Evolutionary conservation across 2,888 invertebrate species (phyloP).

Genomic region (Thymelicus sylvestris): DNA sequence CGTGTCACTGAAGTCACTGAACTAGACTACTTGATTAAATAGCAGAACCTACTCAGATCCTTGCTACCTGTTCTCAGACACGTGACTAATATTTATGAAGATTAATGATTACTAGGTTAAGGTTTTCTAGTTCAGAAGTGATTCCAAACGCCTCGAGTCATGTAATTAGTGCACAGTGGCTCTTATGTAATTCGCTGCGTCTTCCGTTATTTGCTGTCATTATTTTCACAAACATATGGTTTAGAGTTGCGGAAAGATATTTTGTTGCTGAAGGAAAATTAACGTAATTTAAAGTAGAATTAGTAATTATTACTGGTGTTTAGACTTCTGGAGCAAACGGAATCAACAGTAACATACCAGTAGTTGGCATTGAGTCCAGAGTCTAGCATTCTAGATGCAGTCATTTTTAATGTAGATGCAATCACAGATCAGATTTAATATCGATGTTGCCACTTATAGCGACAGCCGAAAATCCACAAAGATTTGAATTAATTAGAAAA

Average conservation of each 20-base stretch:
- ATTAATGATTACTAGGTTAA: slow-evolving; percentile 62
- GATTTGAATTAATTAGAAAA: too few species aligned
- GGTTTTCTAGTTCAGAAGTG: slow-evolving; percentile 53
- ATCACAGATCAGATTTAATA: too few species aligned
- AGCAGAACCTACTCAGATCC: slow-evolving; percentile 45
- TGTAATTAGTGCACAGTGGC: slow-evolving; percentile 42
- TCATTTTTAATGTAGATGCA: too few species aligned
- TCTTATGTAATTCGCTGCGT: slow-evolving; percentile 29
- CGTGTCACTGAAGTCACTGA: not conserved
- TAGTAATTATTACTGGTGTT: not conserved
- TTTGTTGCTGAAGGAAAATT: slow-evolving; percentile 4
- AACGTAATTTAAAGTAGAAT: slow-evolving; percentile 13
- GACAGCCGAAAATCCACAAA: too few species aligned
- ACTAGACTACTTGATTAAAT: not conserved
- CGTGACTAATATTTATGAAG: slow-evolving; percentile 53
- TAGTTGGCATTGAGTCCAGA: too few species aligned
- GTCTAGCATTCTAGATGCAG: too few species aligned
- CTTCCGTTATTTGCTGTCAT: slow-evolving; percentile 36
- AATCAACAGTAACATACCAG: too few species aligned
- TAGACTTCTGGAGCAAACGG: not conserved
- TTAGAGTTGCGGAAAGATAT: slow-evolving; percentile 5
- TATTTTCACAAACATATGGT: slow-evolving; percentile 35
- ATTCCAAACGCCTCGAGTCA: slow-evolving; percentile 47
- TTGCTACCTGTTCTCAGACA: slow-evolving; percentile 18
- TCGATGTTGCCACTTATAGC: too few species aligned